Percentiles rank a stretch among this genome's conserved stretches.
These are phyloP conservation scores for Archegozetes longisetosus DNA, from an alignment of 1,140 invertebrate genomes.

Conservation along the genomic window DNA sequence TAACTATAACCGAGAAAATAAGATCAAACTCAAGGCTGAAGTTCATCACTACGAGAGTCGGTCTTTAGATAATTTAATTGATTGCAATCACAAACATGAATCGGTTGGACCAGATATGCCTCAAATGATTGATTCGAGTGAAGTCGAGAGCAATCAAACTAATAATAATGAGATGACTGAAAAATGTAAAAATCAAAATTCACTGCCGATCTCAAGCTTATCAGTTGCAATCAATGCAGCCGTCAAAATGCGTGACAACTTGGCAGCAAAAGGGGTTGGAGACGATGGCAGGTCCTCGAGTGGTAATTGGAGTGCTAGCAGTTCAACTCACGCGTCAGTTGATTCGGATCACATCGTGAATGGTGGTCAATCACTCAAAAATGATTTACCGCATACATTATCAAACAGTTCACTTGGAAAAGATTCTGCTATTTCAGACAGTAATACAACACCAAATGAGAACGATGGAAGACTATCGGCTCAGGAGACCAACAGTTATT, in stretches of 20 bases:
- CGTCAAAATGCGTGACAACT: slow-evolving; percentile 8
- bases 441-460: slow-evolving; percentile 2
- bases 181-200: not conserved
- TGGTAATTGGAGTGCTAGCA: slow-evolving; percentile 76
- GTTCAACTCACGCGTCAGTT: slow-evolving; percentile 53
- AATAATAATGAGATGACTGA: slow-evolving; percentile 35
- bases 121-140: not conserved
- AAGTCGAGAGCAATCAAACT: not conserved
- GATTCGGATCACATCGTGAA: slow-evolving; percentile 33
- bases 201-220: no score
- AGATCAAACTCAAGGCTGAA: slow-evolving; percentile 6
- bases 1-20: not conserved
- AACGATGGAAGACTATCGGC: no score
- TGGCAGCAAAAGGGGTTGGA: slow-evolving; percentile 34
- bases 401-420: slow-evolving; percentile 24
- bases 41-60: slow-evolving; percentile 1
- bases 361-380: slow-evolving; percentile 25
- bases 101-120: slow-evolving; percentile 3
- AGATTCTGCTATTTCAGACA: slow-evolving; percentile 22
- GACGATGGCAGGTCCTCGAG: slow-evolving; percentile 66
- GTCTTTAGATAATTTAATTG: not conserved
- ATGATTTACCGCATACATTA: not conserved
- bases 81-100: not conserved
- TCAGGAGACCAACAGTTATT: not conserved
- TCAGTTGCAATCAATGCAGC: not conserved